A percentile compares a stretch with the other conserved stretches of the same genome.
Conservation (phyloP, 2,113 vertebrate species). For the Colius striatus region DNA sequence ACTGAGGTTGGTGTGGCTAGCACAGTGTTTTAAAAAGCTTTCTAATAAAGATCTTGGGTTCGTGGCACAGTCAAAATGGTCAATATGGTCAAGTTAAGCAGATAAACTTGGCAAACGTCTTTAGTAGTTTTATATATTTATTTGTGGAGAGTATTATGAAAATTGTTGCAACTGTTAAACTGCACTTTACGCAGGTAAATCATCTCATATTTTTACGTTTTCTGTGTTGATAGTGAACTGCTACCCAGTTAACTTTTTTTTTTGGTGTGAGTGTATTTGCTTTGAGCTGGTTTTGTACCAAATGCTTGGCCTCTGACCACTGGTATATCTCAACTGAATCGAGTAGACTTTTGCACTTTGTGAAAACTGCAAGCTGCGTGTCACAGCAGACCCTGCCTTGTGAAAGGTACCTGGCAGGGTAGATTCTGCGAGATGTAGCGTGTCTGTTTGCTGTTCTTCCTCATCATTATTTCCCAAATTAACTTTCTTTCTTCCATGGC, state of each 20-base stretch:
- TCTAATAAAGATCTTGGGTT: background rate
- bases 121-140: rapidly evolving
- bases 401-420: background rate
- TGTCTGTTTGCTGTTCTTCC: background rate
- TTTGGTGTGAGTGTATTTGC: background rate
- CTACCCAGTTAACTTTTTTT: background rate
- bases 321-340: background rate
- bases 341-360: too few species aligned
- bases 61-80: background rate
- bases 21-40: background rate
- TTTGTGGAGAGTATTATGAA: background rate
- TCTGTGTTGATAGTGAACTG: rapidly evolving
- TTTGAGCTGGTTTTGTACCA: background rate
- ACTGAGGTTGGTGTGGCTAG: background rate
- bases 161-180: background rate
- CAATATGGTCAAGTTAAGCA: background rate
- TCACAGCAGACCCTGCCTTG: background rate
- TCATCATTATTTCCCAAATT: background rate
- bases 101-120: background rate
- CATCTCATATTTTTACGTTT: background rate
- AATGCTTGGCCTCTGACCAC: background rate
- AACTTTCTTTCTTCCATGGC: background rate
- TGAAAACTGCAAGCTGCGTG: background rate
- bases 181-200: background rate
- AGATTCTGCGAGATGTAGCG: background rate